Conservation (phyloP, 2,888 invertebrate species). For the Tinea pellionella region DNA sequence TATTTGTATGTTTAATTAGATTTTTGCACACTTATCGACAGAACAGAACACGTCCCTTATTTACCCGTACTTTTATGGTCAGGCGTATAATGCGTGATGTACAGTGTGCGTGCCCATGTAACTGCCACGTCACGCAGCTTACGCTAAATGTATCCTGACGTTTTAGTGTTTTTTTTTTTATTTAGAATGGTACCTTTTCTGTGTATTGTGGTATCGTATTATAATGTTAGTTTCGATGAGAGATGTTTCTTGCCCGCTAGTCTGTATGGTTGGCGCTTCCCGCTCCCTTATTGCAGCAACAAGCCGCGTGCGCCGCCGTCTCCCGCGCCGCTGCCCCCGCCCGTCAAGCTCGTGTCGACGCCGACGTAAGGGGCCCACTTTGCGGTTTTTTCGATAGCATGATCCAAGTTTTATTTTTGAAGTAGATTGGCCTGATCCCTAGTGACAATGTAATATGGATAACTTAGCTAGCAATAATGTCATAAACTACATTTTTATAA, state of each 20-base stretch:
- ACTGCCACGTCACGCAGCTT: conserved; percentile 96
- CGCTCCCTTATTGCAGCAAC: conserved; percentile 92
- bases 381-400: conserved; percentile 1
- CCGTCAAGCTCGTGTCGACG: conserved; percentile 80
- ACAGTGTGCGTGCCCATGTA: conserved; percentile 68
- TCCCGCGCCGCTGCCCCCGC: conserved; percentile 82
- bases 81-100: conserved; percentile 67
- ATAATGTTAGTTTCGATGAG: conserved; percentile 55
- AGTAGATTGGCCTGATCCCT: background rate
- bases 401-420: background rate
- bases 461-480: background rate
- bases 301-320: conserved; percentile 83
- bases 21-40: background rate
- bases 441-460: background rate
- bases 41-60: background rate
- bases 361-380: conserved; percentile 71
- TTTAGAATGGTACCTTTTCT: background rate
- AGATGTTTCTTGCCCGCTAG: conserved; percentile 74
- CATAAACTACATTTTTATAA: too few relatives aligned
- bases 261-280: conserved; percentile 97
- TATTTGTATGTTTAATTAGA: background rate
- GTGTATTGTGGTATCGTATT: background rate
- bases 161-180: background rate
- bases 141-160: conserved; percentile 91
- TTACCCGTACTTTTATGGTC: background rate